A percentile compares a stretch with the other conserved stretches of the same genome.
Evolutionary conservation across 2,113 vertebrate genomes (phyloP).

Genomic region (Gnathonemus echidnorhynchus): DNA sequence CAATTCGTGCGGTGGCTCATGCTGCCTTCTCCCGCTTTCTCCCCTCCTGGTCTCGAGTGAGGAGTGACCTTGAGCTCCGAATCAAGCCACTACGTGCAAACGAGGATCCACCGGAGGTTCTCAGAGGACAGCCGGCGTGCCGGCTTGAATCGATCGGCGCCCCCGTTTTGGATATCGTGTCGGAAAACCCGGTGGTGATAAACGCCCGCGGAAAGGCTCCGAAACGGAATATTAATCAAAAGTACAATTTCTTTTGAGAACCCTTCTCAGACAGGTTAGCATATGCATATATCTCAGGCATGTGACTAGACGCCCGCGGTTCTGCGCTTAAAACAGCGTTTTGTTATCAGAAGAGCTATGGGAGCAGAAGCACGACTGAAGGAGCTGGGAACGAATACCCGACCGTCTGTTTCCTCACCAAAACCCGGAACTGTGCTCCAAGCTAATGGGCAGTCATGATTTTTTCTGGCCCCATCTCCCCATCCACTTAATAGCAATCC

Average conservation of each 20-base stretch:
- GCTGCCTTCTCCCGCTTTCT: neutral
- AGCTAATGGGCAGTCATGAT: neutral
- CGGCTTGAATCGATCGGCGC: too few species aligned
- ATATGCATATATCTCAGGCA: neutral
- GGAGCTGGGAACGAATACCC: neutral
- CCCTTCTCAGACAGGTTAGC: neutral
- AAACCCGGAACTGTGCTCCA: neutral
- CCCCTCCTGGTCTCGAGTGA: neutral
- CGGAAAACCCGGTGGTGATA: neutral
- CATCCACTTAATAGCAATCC: neutral
- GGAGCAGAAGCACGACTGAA: neutral
- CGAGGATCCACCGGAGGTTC: neutral
- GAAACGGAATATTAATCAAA: neutral
- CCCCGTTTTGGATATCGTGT: too few species aligned
- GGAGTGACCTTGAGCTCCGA: conserved; percentile 1
- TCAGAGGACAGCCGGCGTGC: neutral
- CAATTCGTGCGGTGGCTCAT: neutral
- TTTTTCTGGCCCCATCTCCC: neutral
- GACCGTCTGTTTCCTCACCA: neutral
- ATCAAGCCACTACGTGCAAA: neutral
- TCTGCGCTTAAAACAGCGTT: neutral
- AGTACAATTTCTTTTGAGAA: neutral
- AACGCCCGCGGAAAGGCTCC: neutral
- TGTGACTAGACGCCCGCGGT: neutral
- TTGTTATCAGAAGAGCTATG: neutral